A percentile compares a stretch with the other conserved stretches of the same genome.
phyloP scores from a whole-genome alignment of 2,888 invertebrate genomes.

The Eilema caniola region DNA sequence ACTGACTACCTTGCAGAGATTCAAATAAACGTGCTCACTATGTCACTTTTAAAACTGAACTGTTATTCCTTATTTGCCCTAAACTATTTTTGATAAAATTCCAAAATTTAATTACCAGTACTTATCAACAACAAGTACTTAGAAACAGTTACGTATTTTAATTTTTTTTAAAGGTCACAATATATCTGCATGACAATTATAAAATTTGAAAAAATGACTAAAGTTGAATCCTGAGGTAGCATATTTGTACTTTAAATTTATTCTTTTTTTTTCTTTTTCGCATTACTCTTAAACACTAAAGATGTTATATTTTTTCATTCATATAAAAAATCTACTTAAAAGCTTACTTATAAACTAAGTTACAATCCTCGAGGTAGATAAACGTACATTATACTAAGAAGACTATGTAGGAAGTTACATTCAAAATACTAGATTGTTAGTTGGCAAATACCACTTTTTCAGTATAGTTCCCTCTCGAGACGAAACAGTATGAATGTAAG shows the following conservation, averaged over 20 bases:
- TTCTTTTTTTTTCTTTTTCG: slow-evolving; percentile 72
- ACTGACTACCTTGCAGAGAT: slow-evolving; percentile 84
- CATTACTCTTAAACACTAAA: slow-evolving; percentile 73
- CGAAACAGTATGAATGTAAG: slow-evolving; percentile 58
- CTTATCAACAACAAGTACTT: slow-evolving; percentile 38
- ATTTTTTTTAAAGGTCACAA: slow-evolving; percentile 55
- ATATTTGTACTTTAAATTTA: slow-evolving; percentile 83
- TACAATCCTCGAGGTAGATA: slow-evolving; percentile 86
- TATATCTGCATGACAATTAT: slow-evolving; percentile 63
- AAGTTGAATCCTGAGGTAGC: slow-evolving; percentile 86
- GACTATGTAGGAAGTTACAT: slow-evolving; percentile 69
- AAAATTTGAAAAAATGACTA: slow-evolving; percentile 64
- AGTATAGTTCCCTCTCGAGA: slow-evolving; percentile 31
- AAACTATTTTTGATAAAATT: slow-evolving; percentile 41
- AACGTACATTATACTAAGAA: slow-evolving; percentile 75
- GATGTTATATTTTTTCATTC: slow-evolving; percentile 77
- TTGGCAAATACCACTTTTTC: slow-evolving; percentile 30
- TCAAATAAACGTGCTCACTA: slow-evolving; percentile 69
- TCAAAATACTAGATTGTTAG: slow-evolving; percentile 48
- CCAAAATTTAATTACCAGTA: slow-evolving; percentile 46
- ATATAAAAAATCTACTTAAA: slow-evolving; percentile 86
- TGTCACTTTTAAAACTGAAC: slow-evolving; percentile 39
- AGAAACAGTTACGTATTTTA: slow-evolving; percentile 48
- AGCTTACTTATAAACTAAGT: slow-evolving; percentile 79
- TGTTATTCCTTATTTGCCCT: slow-evolving; percentile 42